Evolutionary conservation across 2,113 vertebrate species (phyloP).

Genomic region (Telmatochromis brichardi): DNA sequence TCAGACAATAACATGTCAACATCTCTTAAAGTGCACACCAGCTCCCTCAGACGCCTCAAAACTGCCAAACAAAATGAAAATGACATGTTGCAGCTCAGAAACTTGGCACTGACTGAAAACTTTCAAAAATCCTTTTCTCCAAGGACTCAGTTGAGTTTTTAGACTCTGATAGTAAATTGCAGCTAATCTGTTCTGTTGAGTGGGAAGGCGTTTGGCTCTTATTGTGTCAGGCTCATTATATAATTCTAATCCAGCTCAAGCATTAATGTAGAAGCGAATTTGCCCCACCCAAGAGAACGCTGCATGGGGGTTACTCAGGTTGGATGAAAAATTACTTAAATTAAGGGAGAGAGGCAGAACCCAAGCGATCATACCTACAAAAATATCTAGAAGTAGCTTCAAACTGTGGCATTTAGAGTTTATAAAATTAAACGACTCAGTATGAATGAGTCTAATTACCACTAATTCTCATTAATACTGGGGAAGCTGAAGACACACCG

Average conservation of each 20-base stretch:
- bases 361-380: neutral
- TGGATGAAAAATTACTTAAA: neutral
- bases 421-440: neutral
- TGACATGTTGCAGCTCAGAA: constrained; percentile 53
- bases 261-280: neutral
- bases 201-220: neutral
- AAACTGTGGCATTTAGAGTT: neutral
- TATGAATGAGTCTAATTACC: constrained; percentile 1
- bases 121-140: constrained; percentile 40
- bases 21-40: constrained; percentile 59
- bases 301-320: neutral
- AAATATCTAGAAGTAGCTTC: neutral
- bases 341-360: neutral
- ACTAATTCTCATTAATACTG: constrained; percentile 4
- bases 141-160: constrained; percentile 22
- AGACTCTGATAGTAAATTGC: constrained; percentile 35
- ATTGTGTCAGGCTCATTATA: neutral
- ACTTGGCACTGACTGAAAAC: constrained; percentile 43
- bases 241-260: constrained; percentile 13
- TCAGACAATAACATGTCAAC: constrained; percentile 67
- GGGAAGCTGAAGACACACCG: neutral
- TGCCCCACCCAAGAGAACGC: neutral
- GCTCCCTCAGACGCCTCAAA: constrained; percentile 56
- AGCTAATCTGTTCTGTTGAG: constrained; percentile 34
- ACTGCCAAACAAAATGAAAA: constrained; percentile 68